A percentile compares a stretch with the other conserved stretches of the same genome.
Evolutionary conservation across 2,797 vertebrate species (phyloP).

Genomic region (Lemur catta): DNA sequence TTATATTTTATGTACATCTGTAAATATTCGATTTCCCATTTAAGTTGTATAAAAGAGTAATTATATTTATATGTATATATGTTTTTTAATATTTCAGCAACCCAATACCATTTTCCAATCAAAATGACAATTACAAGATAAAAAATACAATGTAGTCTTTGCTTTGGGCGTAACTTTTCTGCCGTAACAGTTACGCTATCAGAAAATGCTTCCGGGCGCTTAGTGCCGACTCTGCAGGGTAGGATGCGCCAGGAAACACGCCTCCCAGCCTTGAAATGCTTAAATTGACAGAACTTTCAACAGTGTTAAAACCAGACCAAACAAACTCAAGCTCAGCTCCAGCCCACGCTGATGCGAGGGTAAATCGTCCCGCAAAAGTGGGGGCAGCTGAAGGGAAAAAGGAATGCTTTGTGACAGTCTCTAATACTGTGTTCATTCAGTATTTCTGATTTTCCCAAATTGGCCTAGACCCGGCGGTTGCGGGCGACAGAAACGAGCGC

Average conservation of each 20-base stretch:
- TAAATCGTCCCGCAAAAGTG: not conserved
- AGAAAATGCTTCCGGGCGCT: not conserved
- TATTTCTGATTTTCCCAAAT: not conserved
- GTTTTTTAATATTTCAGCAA: not conserved
- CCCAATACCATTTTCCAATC: not conserved
- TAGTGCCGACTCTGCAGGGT: not conserved
- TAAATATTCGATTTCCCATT: not conserved
- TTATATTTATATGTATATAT: not conserved
- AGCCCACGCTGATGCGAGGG: not conserved
- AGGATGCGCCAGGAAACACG: not conserved
- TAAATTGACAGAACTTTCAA: conserved; percentile 14
- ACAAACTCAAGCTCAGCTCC: not conserved
- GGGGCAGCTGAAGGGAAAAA: not conserved
- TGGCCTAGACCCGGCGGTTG: not conserved
- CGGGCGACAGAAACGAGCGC: not conserved
- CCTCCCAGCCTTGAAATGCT: not conserved
- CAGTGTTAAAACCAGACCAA: not conserved
- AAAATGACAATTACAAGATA: not conserved
- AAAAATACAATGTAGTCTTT: not conserved
- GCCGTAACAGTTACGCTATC: not conserved
- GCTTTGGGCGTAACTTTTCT: not conserved
- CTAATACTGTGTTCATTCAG: not conserved
- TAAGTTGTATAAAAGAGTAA: conserved; percentile 1
- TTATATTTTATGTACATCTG: not conserved
- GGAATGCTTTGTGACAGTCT: not conserved